Evolutionary conservation across 2,113 vertebrate genomes (phyloP).

Genomic region (Triplophysa siluroides): DNA sequence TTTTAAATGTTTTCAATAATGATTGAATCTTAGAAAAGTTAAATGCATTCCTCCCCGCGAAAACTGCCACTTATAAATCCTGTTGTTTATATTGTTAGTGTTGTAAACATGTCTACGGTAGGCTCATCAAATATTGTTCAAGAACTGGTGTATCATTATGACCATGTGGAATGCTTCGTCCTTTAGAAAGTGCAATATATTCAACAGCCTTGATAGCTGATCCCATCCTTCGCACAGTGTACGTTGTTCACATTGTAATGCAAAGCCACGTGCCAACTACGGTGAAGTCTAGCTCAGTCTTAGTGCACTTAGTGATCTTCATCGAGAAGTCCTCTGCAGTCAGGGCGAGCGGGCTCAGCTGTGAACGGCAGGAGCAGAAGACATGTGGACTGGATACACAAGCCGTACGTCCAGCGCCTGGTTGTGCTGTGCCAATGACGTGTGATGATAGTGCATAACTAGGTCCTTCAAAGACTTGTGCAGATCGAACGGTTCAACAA

Average conservation of each 20-base stretch:
- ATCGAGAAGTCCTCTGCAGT: neutral
- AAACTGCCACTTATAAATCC: neutral
- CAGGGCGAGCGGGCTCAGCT: slow-evolving; percentile 82
- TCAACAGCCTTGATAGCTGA: neutral
- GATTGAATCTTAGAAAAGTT: neutral
- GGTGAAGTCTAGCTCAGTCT: slow-evolving; percentile 1
- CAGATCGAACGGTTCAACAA: slow-evolving; percentile 93
- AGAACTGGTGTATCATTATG: slow-evolving; percentile 5
- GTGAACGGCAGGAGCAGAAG: slow-evolving; percentile 63
- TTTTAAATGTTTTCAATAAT: slow-evolving; percentile 2
- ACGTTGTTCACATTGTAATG: neutral
- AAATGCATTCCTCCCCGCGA: slow-evolving; percentile 1
- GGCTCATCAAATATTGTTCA: slow-evolving; percentile 2
- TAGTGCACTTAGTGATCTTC: neutral
- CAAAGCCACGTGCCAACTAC: neutral
- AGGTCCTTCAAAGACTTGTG: slow-evolving; percentile 93
- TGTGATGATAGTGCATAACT: slow-evolving; percentile 94
- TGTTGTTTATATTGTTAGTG: neutral
- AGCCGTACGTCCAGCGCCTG: slow-evolving; percentile 94
- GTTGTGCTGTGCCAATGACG: slow-evolving; percentile 94
- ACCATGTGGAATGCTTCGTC: slow-evolving; percentile 14
- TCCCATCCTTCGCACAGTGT: neutral
- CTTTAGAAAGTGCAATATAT: slow-evolving; percentile 35
- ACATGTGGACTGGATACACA: slow-evolving; percentile 83
- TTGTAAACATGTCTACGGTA: slow-evolving; percentile 35